These are phyloP conservation scores for Neoarius graeffei DNA, from an alignment of 2,113 vertebrate species.

Conservation along the genomic window DNA sequence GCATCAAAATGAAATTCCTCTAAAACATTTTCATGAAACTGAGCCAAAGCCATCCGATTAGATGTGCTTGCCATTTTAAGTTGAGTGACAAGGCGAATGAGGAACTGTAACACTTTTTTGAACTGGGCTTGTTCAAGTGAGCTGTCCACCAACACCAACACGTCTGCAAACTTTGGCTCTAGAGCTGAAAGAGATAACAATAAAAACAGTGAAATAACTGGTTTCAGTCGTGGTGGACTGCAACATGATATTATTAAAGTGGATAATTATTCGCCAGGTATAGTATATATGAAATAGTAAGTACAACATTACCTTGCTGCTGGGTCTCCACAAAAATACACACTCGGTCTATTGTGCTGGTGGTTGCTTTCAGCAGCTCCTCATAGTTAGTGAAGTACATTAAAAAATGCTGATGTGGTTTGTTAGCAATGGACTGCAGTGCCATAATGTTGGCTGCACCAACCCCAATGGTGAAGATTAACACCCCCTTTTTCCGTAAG, in stretches of 20 bases:
- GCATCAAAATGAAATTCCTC: constrained; percentile 76
- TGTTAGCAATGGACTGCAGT: constrained; percentile 73
- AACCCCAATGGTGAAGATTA: constrained; percentile 76
- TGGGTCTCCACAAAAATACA: constrained; percentile 69
- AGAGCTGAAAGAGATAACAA: constrained; percentile 64
- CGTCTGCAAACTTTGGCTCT: constrained; percentile 71
- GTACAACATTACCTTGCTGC: constrained; percentile 64
- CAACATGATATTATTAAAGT: background rate
- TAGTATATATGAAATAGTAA: background rate
- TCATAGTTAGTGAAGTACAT: constrained; percentile 66
- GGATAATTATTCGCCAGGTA: background rate
- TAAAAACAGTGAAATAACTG: background rate
- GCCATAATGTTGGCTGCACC: constrained; percentile 60
- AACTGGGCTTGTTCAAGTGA: constrained; percentile 58
- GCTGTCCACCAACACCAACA: constrained; percentile 81
- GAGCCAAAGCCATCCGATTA: constrained; percentile 76
- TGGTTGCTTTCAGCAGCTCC: constrained; percentile 63
- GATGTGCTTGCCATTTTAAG: constrained; percentile 69
- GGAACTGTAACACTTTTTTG: constrained; percentile 54
- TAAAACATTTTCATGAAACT: constrained; percentile 64
- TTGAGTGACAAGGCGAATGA: constrained; percentile 58
- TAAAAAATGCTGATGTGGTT: constrained; percentile 71
- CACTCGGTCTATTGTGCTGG: constrained; percentile 66
- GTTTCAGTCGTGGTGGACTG: background rate
- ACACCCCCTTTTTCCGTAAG: constrained; percentile 69